Evolutionary conservation across 2,113 vertebrate species (phyloP).

Genomic region (Scomber scombrus): DNA sequence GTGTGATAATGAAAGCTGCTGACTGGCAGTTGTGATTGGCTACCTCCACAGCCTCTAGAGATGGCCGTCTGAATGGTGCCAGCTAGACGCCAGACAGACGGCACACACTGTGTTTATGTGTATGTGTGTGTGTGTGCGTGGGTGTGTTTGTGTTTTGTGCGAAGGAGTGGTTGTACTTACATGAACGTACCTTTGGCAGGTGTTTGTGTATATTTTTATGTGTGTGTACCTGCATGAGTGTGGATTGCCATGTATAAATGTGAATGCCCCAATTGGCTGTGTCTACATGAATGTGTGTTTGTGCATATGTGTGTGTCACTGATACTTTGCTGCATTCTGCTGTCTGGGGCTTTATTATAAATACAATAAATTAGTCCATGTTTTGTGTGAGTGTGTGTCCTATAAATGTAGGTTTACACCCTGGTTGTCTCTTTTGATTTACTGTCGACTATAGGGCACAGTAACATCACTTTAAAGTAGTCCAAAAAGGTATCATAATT

Average conservation of each 20-base stretch:
- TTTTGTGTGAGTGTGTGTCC: constrained; percentile 17
- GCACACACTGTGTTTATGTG: constrained; percentile 34
- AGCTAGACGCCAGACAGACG: constrained; percentile 75
- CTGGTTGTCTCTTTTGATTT: not conserved
- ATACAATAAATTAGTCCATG: constrained; percentile 33
- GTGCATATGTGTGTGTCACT: constrained; percentile 4
- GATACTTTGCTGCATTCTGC: constrained; percentile 16
- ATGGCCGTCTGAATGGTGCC: constrained; percentile 70
- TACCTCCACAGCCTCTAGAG: constrained; percentile 63
- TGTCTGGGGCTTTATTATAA: constrained; percentile 52
- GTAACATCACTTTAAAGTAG: not conserved
- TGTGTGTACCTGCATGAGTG: constrained; percentile 23
- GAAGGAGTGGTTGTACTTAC: not conserved
- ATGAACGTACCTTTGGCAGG: constrained; percentile 36
- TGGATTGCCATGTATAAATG: constrained; percentile 19
- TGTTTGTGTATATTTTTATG: constrained; percentile 47
- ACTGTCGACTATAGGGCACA: not conserved
- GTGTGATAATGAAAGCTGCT: constrained; percentile 74
- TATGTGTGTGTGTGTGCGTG: constrained; percentile 48
- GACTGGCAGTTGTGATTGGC: constrained; percentile 71
- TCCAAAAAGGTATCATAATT: not conserved
- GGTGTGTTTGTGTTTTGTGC: constrained; percentile 5
- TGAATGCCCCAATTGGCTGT: not conserved
- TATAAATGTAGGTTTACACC: constrained; percentile 15
- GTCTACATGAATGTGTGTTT: constrained; percentile 14